Evolutionary conservation across 2,113 vertebrate species (phyloP).

Genomic region (Cyprichromis sp.): DNA sequence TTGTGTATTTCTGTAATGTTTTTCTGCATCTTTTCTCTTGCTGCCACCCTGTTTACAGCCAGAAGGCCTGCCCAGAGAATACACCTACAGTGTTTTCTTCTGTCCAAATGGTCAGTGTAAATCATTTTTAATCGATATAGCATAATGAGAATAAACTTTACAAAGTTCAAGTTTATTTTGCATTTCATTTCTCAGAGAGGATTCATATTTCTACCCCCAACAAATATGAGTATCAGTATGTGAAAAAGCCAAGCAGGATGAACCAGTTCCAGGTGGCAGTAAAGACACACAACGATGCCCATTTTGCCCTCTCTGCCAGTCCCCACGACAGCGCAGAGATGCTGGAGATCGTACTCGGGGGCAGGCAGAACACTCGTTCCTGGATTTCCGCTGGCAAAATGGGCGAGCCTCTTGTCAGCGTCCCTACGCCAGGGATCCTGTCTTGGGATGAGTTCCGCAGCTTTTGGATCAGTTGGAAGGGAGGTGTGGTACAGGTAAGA

Average conservation of each 20-base stretch:
- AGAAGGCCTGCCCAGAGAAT: conserved; percentile 83
- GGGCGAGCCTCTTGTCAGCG: conserved; percentile 78
- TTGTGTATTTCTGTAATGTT: background rate
- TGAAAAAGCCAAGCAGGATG: conserved; percentile 83
- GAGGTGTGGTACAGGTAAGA: conserved; percentile 77
- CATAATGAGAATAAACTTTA: background rate
- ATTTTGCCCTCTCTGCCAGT: conserved; percentile 80
- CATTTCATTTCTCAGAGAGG: conserved; percentile 75
- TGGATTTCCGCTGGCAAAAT: conserved; percentile 88
- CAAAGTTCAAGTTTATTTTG: background rate
- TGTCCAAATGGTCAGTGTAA: conserved; percentile 82
- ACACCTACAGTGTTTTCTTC: conserved; percentile 93
- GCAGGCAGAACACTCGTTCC: conserved; percentile 81
- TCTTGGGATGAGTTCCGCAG: conserved; percentile 92
- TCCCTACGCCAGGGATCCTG: conserved; percentile 76
- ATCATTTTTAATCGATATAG: background rate
- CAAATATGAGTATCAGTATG: conserved; percentile 91
- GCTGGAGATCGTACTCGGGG: conserved; percentile 85
- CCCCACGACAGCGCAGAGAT: conserved; percentile 85
- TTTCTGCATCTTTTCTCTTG: conserved; percentile 17
- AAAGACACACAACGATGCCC: conserved; percentile 87
- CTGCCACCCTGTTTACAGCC: conserved; percentile 69
- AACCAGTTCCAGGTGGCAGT: conserved; percentile 79
- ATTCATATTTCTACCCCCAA: conserved; percentile 93
- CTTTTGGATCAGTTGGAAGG: conserved; percentile 90